Percentiles rank a stretch among this genome's conserved stretches.
Evolutionary conservation across 2,113 vertebrate genomes (phyloP).

Genomic region (Gnathonemus longibarbis): DNA sequence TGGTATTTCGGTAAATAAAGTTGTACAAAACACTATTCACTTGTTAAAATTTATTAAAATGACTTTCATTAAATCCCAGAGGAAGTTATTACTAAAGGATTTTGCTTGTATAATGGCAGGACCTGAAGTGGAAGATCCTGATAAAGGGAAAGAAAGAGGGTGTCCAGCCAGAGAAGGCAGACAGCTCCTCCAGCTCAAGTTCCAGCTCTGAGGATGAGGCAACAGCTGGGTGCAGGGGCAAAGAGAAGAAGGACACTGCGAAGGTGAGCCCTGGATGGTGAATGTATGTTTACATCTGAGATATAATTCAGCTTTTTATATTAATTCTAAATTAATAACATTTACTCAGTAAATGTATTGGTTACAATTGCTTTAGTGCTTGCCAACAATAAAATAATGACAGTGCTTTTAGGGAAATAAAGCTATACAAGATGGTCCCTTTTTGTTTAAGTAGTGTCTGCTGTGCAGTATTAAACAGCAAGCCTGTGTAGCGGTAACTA

Average conservation of each 20-base stretch:
- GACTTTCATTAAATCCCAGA: neutral
- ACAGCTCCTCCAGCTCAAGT: slow-evolving; percentile 40
- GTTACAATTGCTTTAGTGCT: neutral
- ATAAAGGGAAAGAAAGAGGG: slow-evolving; percentile 83
- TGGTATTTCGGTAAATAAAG: neutral
- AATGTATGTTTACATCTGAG: neutral
- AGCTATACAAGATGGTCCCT: neutral
- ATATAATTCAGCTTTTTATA: neutral
- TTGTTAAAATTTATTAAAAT: neutral
- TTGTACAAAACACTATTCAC: neutral
- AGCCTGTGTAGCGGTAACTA: neutral
- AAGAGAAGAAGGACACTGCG: slow-evolving; percentile 45
- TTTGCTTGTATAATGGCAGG: slow-evolving; percentile 47
- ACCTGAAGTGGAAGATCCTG: slow-evolving; percentile 79
- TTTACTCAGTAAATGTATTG: neutral
- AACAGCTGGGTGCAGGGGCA: slow-evolving; percentile 36
- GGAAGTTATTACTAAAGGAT: neutral
- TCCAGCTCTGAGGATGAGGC: slow-evolving; percentile 64
- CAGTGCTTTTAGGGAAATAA: neutral
- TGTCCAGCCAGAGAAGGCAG: neutral
- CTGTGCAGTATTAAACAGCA: neutral
- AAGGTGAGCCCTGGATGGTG: slow-evolving; percentile 24
- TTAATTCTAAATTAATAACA: neutral
- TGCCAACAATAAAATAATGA: neutral
- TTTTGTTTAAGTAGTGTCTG: neutral